A percentile compares a stretch with the other conserved stretches of the same genome.
These are phyloP conservation scores for Bilobella aurantiaca DNA, from an alignment of 1,140 invertebrate species.

Conservation along the genomic window DNA sequence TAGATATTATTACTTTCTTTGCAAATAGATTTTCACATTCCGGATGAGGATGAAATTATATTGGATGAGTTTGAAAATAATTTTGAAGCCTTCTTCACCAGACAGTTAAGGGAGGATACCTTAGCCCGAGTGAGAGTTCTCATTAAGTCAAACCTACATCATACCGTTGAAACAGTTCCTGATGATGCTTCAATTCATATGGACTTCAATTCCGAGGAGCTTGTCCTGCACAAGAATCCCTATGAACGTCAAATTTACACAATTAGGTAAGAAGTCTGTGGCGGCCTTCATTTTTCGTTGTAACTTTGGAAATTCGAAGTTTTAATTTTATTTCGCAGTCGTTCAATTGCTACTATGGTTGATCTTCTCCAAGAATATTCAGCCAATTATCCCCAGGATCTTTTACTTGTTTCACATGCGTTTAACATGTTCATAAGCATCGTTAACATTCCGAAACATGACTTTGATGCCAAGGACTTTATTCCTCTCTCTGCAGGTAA, in stretches of 20 bases:
- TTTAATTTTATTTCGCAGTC: slow-evolving; percentile 11
- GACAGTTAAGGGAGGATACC: slow-evolving; percentile 64
- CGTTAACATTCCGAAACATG: slow-evolving; percentile 47
- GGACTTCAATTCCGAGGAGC: slow-evolving; percentile 43
- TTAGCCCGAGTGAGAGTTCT: slow-evolving; percentile 57
- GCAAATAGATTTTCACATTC: slow-evolving; percentile 13
- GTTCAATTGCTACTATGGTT: slow-evolving; percentile 23
- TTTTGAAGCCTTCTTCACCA: slow-evolving; percentile 65
- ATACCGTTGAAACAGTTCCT: slow-evolving; percentile 49
- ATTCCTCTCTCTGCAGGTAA: slow-evolving; percentile 20
- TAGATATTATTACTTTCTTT: background rate
- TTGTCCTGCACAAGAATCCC: slow-evolving; percentile 42
- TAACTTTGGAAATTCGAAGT: background rate
- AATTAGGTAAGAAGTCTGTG: slow-evolving; percentile 13
- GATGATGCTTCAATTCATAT: slow-evolving; percentile 13
- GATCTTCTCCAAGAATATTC: slow-evolving; percentile 19
- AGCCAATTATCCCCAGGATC: slow-evolving; percentile 18
- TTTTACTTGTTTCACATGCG: slow-evolving; percentile 7
- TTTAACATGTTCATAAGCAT: slow-evolving; percentile 28
- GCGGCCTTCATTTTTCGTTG: background rate
- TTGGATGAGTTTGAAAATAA: slow-evolving; percentile 57
- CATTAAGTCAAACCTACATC: slow-evolving; percentile 70
- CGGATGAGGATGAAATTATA: slow-evolving; percentile 44
- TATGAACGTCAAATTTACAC: background rate
- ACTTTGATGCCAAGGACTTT: slow-evolving; percentile 55